Evolutionary conservation across 30 jellyfish, hydroid and myxozoan species (phyloP), one percentile per base, ranked within the genome.

Genomic region (Turritopsis dohrnii): DNA sequence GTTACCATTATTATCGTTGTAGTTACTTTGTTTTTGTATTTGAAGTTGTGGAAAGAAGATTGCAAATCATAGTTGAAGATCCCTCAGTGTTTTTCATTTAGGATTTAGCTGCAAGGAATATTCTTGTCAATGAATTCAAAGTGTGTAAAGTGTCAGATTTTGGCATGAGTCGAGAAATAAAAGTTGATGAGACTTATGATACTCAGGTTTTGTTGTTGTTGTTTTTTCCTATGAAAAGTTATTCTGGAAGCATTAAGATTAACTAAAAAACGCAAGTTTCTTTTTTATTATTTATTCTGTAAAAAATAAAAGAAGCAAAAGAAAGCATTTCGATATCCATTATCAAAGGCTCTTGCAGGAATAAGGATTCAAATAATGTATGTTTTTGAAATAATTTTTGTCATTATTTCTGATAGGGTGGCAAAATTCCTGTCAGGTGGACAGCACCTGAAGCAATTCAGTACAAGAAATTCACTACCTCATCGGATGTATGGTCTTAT

Each of bases 391-490:
- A n/a, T 0, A 21, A 69, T 16, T 69, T 66, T 21, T 66, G 17
- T 69, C 19, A 7, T 27, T 1, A 69, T 1, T 23, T 75, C 65
- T 71, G 81, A 8, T 31, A 93, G 98, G 98, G 98, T 69, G 98
- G 98, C 60, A 93, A 93, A 53, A 93, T 93, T 53, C 98, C 98
- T 21, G 96, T 93, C 1, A 95, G 98, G 8, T 93, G 98, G 98
- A 93, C 98, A 29, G 96, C 98, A 16, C 98, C 98, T 7, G 98
- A 93, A 60, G 95, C 94, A 8, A 87, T 93, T 22, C 98, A 93
- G 65, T 93, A n/a, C 80, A 93, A 88, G 91, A 93, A 93, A 54
- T 93, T 93, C 87, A 93, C 98, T 28, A 86, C 92, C 28, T 93
- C 98, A 1, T 93, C 98, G 3, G 98, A 93, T 79, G 96, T 89